Conservation (phyloP, 2,113 vertebrate species). For the Cariama cristata region DNA sequence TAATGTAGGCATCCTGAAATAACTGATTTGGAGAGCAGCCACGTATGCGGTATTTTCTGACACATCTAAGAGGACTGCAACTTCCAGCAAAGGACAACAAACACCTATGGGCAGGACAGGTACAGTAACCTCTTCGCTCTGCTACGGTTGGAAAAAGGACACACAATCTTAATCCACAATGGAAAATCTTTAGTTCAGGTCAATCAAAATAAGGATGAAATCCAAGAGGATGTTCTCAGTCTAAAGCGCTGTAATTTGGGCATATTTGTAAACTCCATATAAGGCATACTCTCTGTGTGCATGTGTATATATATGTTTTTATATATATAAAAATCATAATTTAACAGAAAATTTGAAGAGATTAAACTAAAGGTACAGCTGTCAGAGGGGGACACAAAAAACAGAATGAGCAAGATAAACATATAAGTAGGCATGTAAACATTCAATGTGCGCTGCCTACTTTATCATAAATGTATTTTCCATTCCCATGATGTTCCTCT, state of each 20-base stretch:
- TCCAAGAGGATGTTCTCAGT: neutral
- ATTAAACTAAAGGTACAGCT: neutral
- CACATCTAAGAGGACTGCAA: neutral
- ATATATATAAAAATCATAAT: neutral
- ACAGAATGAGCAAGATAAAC: neutral
- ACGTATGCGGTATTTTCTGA: neutral
- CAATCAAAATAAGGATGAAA: neutral
- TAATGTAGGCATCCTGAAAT: conserved; percentile 31
- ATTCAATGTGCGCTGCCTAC: neutral
- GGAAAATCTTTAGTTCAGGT: neutral
- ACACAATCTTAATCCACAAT: neutral
- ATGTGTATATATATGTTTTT: too few species aligned
- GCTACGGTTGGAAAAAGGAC: neutral
- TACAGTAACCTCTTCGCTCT: neutral
- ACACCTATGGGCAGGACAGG: neutral
- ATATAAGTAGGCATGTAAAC: neutral
- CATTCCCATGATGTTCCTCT: neutral
- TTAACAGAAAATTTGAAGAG: neutral
- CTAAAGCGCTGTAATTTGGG: neutral
- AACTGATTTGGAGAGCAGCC: conserved; percentile 15
- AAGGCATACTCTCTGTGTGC: neutral
- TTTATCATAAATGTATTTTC: neutral
- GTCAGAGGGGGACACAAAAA: fast-evolving
- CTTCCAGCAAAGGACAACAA: neutral
- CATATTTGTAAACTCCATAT: neutral